Evolutionary conservation across 2,113 vertebrate genomes (phyloP).

Genomic region (Sylvietta virens): DNA sequence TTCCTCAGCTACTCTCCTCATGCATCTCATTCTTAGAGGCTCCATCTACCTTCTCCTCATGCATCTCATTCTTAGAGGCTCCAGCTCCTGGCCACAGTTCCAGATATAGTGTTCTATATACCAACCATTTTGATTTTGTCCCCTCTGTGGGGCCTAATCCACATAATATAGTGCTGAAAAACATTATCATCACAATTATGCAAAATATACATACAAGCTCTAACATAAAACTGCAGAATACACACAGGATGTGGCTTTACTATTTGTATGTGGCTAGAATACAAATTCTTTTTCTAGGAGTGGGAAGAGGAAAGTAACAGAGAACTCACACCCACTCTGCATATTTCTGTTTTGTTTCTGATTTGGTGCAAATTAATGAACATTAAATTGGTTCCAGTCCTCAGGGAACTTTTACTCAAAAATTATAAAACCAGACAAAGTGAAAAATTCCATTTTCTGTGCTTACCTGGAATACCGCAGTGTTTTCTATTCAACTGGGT

Average conservation of each 20-base stretch:
- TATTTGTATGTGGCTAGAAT: neutral
- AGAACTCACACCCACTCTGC: neutral
- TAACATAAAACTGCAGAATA: neutral
- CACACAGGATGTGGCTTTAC: neutral
- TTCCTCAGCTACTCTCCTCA: neutral
- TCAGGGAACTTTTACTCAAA: neutral
- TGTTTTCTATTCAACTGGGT: constrained; percentile 37
- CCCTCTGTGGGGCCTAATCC: neutral
- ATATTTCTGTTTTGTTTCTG: neutral
- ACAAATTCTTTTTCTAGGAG: neutral
- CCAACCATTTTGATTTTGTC: neutral
- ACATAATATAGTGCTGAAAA: neutral
- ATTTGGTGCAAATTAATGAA: neutral
- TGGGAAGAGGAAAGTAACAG: neutral
- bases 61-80: neutral
- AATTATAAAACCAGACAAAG: neutral
- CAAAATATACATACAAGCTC: neutral
- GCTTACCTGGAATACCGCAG: constrained; percentile 70
- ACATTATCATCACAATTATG: neutral
- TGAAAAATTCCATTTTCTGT: neutral
- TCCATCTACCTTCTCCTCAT: neutral
- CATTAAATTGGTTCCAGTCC: neutral
- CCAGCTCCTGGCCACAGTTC: neutral
- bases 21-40: neutral
- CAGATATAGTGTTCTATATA: neutral